Conservation (phyloP, 2,797 vertebrate species). For the Chelonia mydas region DNA sequence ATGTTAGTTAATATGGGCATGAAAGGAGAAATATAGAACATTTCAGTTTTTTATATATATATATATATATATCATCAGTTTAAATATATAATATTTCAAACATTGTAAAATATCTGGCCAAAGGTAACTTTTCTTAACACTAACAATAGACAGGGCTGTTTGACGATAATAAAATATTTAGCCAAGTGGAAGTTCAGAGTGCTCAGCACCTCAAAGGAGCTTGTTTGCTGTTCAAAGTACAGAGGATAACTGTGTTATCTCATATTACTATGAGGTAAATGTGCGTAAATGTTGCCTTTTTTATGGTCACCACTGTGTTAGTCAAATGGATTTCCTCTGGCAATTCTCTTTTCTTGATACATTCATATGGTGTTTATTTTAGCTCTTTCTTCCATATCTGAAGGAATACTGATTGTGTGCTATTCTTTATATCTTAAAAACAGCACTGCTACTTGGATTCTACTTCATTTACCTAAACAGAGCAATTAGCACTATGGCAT, state of each 20-base stretch:
- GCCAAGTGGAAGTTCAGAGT: neutral
- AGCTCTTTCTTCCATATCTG: neutral
- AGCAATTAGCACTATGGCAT: conserved; percentile 30
- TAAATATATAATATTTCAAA: neutral
- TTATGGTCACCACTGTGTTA: neutral
- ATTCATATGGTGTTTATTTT: neutral
- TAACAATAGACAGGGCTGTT: neutral
- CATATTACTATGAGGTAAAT: neutral
- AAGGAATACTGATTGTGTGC: neutral
- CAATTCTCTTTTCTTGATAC: neutral
- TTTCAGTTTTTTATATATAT: neutral
- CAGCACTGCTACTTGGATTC: neutral
- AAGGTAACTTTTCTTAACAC: neutral
- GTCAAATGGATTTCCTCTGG: neutral
- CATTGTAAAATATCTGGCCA: neutral
- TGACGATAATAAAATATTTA: neutral
- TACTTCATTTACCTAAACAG: conserved; percentile 39
- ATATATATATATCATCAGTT: neutral
- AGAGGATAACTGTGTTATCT: neutral
- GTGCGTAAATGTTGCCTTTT: neutral
- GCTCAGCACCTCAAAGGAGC: neutral
- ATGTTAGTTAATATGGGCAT: neutral
- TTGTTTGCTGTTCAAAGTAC: neutral
- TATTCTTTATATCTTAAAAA: neutral
- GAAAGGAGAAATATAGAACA: neutral